These are phyloP conservation scores for Pseudopleuronectes americanus DNA, from an alignment of 2,797 vertebrate species.

Conservation along the genomic window DNA sequence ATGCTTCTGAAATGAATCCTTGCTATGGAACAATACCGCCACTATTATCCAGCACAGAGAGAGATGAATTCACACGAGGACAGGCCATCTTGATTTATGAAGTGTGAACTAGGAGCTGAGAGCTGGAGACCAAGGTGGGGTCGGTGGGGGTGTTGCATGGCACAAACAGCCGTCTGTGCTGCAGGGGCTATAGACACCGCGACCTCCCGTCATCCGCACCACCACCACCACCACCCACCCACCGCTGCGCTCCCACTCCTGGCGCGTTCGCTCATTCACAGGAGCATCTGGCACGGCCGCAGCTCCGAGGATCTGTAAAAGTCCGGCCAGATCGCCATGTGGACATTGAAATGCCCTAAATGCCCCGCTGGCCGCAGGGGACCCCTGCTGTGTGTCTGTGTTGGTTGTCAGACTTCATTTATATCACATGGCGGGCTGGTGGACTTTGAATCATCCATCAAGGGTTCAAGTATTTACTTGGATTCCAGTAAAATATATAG, in stretches of 20 bases:
- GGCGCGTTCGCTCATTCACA: slow-evolving; percentile 58
- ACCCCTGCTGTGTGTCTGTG: slow-evolving; percentile 50
- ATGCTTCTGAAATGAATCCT: slow-evolving; percentile 57
- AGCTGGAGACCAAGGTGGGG: slow-evolving; percentile 72
- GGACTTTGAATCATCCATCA: slow-evolving; percentile 74
- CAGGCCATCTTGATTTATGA: slow-evolving; percentile 83
- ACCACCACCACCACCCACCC: slow-evolving; percentile 20
- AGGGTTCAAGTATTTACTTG: slow-evolving; percentile 51
- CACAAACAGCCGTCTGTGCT: slow-evolving; percentile 80
- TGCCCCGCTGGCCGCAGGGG: slow-evolving; percentile 30
- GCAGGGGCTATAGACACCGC: slow-evolving; percentile 65
- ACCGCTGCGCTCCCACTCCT: slow-evolving; percentile 36
- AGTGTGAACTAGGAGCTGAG: slow-evolving; percentile 81
- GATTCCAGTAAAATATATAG: slow-evolving; percentile 64
- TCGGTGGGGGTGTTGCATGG: slow-evolving; percentile 47
- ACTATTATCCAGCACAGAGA: slow-evolving; percentile 69
- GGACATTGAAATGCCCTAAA: slow-evolving; percentile 45
- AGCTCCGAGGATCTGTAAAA: slow-evolving; percentile 38
- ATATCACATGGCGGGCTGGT: slow-evolving; percentile 58
- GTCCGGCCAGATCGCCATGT: slow-evolving; percentile 41
- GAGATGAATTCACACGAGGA: slow-evolving; percentile 75
- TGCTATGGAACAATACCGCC: slow-evolving; percentile 62
- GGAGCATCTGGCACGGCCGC: slow-evolving; percentile 42
- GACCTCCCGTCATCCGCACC: slow-evolving; percentile 52
- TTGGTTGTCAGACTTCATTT: slow-evolving; percentile 71